These are phyloP conservation scores for Zaprionus capensis DNA, from an alignment of 1,140 invertebrate genomes.

Conservation along the genomic window DNA sequence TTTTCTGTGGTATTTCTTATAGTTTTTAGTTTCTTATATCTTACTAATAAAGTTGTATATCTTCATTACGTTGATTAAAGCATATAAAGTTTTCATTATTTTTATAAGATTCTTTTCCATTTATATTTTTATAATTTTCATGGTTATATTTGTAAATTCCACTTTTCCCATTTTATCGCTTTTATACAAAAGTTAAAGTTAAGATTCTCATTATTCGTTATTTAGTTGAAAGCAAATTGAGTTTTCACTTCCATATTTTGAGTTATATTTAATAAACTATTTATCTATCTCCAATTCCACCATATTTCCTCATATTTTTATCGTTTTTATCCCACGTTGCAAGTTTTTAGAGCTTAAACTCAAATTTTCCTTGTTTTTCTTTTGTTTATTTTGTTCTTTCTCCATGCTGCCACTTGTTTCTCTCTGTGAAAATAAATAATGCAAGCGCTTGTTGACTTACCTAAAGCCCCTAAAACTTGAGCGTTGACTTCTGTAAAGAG, in stretches of 20 bases:
- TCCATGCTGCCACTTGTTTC: slow-evolving; percentile 56
- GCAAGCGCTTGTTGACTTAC: slow-evolving; percentile 36
- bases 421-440: slow-evolving; percentile 12
- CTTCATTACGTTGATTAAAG: no score
- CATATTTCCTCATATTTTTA: not conserved
- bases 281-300: not conserved
- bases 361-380: not conserved
- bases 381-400: not conserved
- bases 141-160: not conserved
- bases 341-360: not conserved
- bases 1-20: no score
- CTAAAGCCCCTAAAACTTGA: slow-evolving; percentile 6
- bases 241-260: not conserved
- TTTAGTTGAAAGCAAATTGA: no score
- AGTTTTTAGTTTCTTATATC: no score
- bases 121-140: no score
- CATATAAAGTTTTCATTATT: no score
- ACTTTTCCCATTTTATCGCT: not conserved
- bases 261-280: not conserved
- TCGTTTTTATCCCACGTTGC: not conserved
- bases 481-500: slow-evolving; percentile 14
- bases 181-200: not conserved
- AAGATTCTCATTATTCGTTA: no score
- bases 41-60: no score
- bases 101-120: no score